Evolutionary conservation across 2,888 invertebrate species (phyloP), one percentile per base, ranked within the genome.

Genomic region (Protula sp.): DNA sequence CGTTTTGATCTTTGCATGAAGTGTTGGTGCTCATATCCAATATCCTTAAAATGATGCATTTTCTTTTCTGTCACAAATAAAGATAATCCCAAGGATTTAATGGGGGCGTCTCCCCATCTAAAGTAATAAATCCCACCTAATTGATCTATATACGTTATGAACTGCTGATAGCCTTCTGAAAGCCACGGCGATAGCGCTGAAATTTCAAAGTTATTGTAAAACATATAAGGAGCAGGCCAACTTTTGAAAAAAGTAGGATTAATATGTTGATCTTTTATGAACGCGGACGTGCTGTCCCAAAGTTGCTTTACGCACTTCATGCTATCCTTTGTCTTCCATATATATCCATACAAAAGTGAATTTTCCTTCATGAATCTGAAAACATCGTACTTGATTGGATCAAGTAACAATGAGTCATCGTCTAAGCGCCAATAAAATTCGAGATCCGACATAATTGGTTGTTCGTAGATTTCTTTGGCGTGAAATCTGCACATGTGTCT

Each of bases 401-500:
- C 19, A 1, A 60, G 52, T 1, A 69, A 38, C 1, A 47, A 19
- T 1, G 68, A 69, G 53, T 69, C 69, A 52, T 69, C 68, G 31
- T 69, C 69, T 19, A 69, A 59, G 24, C 69, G 58, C 67, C 66
- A 67, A n/a, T 56, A 58, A 51, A 63, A 69, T 2, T 69, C 65
- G 1, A 69, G 55, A 24, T 54, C 59, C 14, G 47, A 29, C 2
- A 69, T 51, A n/a, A 67, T 65, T 14, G 60, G 59, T 51, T 62
- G 54, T 28, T 65, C 58, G 58, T 62, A 69, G 19, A 69, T 58
- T 2, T n/a, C 38, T 50, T 62, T 65, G 2, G 65, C 62, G 26
- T 69, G 66, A 48, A 69, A 69, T 9, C 68, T 60, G 51, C 69
- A 69, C 69, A 69, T 69, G 38, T 67, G 63, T 26, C 68, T 50